A percentile compares a stretch with the other conserved stretches of the same genome.
Conservation (phyloP, 2,888 invertebrate genomes). For the Diploptera punctata region DNA sequence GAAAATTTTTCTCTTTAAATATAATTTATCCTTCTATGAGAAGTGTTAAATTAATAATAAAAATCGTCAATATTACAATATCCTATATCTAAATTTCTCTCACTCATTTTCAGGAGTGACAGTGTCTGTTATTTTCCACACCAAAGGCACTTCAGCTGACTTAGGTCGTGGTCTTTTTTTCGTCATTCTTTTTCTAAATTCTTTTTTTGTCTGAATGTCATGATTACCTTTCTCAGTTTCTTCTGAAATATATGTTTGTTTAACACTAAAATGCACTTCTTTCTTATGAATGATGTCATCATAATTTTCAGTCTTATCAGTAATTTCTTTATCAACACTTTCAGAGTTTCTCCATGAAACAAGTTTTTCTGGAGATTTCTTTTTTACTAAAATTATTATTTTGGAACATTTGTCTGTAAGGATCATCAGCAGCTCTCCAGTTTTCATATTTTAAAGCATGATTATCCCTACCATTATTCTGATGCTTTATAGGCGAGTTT, state of each 20-base stretch:
- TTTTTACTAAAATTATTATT: not conserved
- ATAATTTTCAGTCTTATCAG: not conserved
- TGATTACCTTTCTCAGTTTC: too few species aligned
- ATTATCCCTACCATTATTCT: not conserved
- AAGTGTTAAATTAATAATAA: too few species aligned
- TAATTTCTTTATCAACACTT: not conserved
- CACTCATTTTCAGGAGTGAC: too few species aligned
- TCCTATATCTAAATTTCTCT: too few species aligned
- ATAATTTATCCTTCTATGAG: too few species aligned
- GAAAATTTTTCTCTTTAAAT: too few species aligned
- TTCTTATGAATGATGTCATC: not conserved
- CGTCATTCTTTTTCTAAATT: not conserved
- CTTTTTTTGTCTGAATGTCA: too few species aligned
- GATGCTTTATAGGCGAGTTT: not conserved
- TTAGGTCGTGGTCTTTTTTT: not conserved
- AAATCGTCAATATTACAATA: too few species aligned
- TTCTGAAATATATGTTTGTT: not conserved
- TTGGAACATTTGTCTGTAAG: not conserved
- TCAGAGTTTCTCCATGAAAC: not conserved
- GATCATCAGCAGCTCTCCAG: constrained; percentile 10
- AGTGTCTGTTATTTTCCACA: constrained; percentile 3
- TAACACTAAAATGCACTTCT: not conserved
- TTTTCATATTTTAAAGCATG: constrained; percentile 5
- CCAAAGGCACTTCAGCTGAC: not conserved
- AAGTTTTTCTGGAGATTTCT: not conserved